These are phyloP conservation scores for Eclectus roratus DNA, from an alignment of 2,113 vertebrate genomes.

Conservation along the genomic window DNA sequence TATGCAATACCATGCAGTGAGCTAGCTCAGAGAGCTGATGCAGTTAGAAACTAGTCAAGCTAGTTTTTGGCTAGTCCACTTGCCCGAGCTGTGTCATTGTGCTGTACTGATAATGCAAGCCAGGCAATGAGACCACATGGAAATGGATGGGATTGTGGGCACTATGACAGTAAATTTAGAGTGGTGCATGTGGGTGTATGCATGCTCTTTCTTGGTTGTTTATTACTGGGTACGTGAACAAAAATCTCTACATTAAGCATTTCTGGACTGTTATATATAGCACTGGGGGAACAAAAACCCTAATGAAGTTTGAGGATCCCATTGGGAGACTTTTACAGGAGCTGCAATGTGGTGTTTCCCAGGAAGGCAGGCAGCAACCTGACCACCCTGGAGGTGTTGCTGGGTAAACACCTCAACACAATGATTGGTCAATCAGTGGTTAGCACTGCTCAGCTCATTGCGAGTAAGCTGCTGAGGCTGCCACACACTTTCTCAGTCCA, in stretches of 20 bases:
- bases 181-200: fast-evolving
- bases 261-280: not conserved
- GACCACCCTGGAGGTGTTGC: not conserved
- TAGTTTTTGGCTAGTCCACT: not conserved
- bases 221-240: not conserved
- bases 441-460: not conserved
- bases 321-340: not conserved
- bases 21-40: not conserved
- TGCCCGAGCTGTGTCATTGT: not conserved
- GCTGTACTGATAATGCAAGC: not conserved
- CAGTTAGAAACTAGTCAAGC: not conserved
- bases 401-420: not conserved
- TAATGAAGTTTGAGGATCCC: not conserved
- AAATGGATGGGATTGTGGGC: not conserved
- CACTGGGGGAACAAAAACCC: not conserved
- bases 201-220: not conserved
- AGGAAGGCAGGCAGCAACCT: not conserved
- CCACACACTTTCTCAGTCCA: not conserved
- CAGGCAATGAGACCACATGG: not conserved
- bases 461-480: not conserved
- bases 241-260: not conserved
- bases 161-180: not conserved
- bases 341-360: not conserved
- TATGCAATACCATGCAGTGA: not conserved
- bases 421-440: not conserved